Evolutionary conservation across 1,140 invertebrate genomes (phyloP), one percentile per base, ranked within the genome.

Genomic region (Antheraea pernyi): DNA sequence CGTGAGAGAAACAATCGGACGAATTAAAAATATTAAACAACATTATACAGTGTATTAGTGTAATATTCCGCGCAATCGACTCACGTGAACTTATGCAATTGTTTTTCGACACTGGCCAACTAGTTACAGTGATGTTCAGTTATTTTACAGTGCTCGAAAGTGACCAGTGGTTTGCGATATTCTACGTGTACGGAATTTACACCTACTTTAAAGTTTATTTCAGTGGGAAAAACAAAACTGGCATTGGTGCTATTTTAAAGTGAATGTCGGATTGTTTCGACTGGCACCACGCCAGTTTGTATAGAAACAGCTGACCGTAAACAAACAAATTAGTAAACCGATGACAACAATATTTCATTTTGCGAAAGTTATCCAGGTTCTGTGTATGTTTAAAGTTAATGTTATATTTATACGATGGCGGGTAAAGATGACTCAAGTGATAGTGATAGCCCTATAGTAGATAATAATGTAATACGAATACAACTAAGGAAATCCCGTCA

Each of bases 381-480:
- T 65, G 72, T 78, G 79, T 75, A 79, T 80, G 77, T 70, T 61
- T 73, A 60, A 71, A 73, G 68, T 71, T 72, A 77, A 70, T 70
- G 72, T 70, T 71, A 79, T 80, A 58, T 75, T 77, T 69, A 66
- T 77, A 76, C 78, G 70, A 92, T 91, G 90, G 84, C 85, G 70
- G 78, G 82, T 69, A 82, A 84, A 75, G 82, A 82, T 68, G 80
- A 79, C 48, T 81, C 81, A 48, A 88, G 83, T 75, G 89, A 92
- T 77, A 90, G 87, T 76, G 89, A 92, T 53, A 81, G 84, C 9
- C 91, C 92, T 67, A 77, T 88, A 71, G 89, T 93, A 84, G 86
- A 91, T 64, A 89, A 93, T 71, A 93, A 93, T 73, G 79, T 93
- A 67, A 93, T 93, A 78, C 83, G 92, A 60, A 93, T 93, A 72